Evolutionary conservation across 2,797 vertebrate species (phyloP), one percentile per base, ranked within the genome.

Genomic region (Schizothorax lantsangensis): DNA sequence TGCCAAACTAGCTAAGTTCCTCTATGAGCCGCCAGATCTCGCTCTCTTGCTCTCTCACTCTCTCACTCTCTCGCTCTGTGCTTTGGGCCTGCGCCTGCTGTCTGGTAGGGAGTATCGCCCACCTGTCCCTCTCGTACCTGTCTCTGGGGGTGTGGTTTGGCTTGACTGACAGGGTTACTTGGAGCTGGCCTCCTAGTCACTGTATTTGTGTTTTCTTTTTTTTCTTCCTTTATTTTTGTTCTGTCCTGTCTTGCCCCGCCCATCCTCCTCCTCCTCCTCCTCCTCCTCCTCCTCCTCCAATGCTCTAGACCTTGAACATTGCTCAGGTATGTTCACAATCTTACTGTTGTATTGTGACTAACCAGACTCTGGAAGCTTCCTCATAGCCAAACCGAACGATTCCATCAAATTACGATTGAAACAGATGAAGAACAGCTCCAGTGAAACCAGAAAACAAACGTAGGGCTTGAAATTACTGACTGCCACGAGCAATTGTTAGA

Each of bases 231-330:
- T 97, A 95, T 96, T 97, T 96, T 97, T 97, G 97, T 94, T 91
- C 90, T 91, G 78, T 90, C 86, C 92, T 91, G 93, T 93, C 91
- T 94, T 91, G 85, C 91, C 59, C 91, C 62, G 91, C 90, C 91
- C 89, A 90, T 91, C 91, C 87, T 90, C 81, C 80, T 82, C 80
- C 79, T 81, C 38, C 79, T 91, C 91, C 87, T 90, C 81, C 80
- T 82, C 80, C 79, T 81, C 38, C 79, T 77, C 74, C 74, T 79
- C 84, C 64, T 85, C 89, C 91, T 97, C 96, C 98, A 97, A 98
- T 98, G 97, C 97, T 96, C 97, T 99, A 99, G 98, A 99, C 98
- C 97, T 97, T 99, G 98, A 99, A 99, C 98, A 99, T 99, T 99
- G 97, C 97, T 96, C 98, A 99, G 98, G 98, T 99, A 99, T 99